phyloP scores from a whole-genome alignment of 2,113 vertebrate genomes.

The Oryctolagus cuniculus region mOryCun1.1 NC_091435.1:84466501-84467000 shows the following conservation, averaged over 20 bases:
- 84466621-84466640: neutral
- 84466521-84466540: too few relatives aligned
- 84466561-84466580: neutral
- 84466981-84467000: neutral
- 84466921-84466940: neutral
- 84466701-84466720: accelerated
- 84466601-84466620: neutral
- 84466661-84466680: neutral
- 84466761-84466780: neutral
- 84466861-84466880: neutral
- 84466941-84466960: neutral
- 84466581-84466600: neutral
- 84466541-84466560: neutral
- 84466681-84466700: neutral
- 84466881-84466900: neutral
- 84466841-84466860: neutral
- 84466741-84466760: neutral
- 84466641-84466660: neutral
- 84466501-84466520: neutral
- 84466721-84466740: neutral
- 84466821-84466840: neutral
- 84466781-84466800: neutral
- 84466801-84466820: neutral
- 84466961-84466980: neutral
- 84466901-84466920: neutral